Base-by-base conservation (phyloP, 2,797 vertebrate species). In the Eremophila alpestris region DNA sequence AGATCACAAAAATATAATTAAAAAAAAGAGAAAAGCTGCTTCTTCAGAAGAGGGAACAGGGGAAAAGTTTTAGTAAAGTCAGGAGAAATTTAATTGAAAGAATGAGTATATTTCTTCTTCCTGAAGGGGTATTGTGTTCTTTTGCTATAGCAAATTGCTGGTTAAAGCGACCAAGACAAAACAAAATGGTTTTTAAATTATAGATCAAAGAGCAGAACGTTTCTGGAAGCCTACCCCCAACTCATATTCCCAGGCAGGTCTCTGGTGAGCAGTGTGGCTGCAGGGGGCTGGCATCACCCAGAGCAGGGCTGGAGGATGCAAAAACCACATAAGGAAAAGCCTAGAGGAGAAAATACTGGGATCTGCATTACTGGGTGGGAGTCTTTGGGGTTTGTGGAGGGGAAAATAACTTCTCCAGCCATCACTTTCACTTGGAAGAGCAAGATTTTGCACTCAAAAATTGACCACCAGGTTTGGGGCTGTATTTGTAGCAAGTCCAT, bases 51-150 rank as follows among this genome's bases (percentile, higher is more conserved):
- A 59, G 19, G 40, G 54, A 93, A 78, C 1, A 8, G 62, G 73
- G 77, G 38, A 45, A 68, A 96, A 95, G 89, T 96, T 95, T 91
- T 34, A 68, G 54, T 87, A 55, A 93, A 88, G 92, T 96, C 93
- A 91, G 62, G 83, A 95, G 84, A 79, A 92, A 95, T 93, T 84
- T 89, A 87, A 95, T 87, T 92, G 89, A 75, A 89, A 74, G 81
- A 92, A 84, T 13, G 64, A 90, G 83, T 82, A 54, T 71, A 48
- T 79, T 89, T 91, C 93, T 94, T 68, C 84, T 83, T 94, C 87
- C 81, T 92, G 40, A 51, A 71, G 92, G 87, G 81, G 13, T 74
- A 74, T 82, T 75, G 92, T 80, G 54, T 85, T 93, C 86, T 80
- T 93, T 32, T 34, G 67, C 88, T 76, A 5, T 5, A 86, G 88